Percentiles rank a stretch among this genome's conserved stretches.
Evolutionary conservation across 2,797 vertebrate genomes (phyloP).

Genomic region (Lutjanus campechanus): DNA sequence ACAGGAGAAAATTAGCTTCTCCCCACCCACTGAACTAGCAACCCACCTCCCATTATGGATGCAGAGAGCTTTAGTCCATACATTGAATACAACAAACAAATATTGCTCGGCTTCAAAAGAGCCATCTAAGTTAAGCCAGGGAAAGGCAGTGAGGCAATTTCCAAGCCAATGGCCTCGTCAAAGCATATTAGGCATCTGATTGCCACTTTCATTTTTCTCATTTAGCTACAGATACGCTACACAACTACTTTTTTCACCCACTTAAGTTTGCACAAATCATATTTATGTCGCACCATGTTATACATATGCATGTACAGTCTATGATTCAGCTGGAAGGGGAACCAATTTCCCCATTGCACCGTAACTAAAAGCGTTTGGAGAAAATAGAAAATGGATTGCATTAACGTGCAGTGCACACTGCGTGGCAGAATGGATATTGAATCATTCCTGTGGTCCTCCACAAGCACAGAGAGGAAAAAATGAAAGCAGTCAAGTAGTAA

Average conservation of each 20-base stretch:
- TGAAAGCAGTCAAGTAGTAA: constrained; percentile 64
- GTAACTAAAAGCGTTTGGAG: constrained; percentile 71
- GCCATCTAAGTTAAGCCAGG: constrained; percentile 23
- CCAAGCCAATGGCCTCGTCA: constrained; percentile 37
- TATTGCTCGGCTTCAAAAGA: constrained; percentile 33
- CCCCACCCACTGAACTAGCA: constrained; percentile 31
- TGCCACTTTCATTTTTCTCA: constrained; percentile 54
- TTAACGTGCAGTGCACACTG: constrained; percentile 69
- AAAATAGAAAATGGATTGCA: constrained; percentile 76
- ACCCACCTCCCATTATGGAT: constrained; percentile 13
- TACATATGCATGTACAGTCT: constrained; percentile 55
- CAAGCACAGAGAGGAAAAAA: constrained; percentile 46
- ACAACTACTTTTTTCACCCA: constrained; percentile 37
- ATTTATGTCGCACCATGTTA: constrained; percentile 55
- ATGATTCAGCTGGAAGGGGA: constrained; percentile 61
- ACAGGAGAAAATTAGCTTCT: constrained; percentile 41
- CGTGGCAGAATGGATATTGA: constrained; percentile 73
- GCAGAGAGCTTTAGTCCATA: constrained; percentile 21
- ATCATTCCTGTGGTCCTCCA: constrained; percentile 64
- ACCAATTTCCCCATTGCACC: constrained; percentile 65
- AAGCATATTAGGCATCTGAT: constrained; percentile 50
- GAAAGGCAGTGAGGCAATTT: constrained; percentile 34
- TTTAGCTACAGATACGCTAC: constrained; percentile 37
- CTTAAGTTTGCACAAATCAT: constrained; percentile 63
- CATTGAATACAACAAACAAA: constrained; percentile 40